A percentile compares a stretch with the other conserved stretches of the same genome.
Conservation (phyloP, 2,888 invertebrate species). For the Antheraea assamensis region DNA sequence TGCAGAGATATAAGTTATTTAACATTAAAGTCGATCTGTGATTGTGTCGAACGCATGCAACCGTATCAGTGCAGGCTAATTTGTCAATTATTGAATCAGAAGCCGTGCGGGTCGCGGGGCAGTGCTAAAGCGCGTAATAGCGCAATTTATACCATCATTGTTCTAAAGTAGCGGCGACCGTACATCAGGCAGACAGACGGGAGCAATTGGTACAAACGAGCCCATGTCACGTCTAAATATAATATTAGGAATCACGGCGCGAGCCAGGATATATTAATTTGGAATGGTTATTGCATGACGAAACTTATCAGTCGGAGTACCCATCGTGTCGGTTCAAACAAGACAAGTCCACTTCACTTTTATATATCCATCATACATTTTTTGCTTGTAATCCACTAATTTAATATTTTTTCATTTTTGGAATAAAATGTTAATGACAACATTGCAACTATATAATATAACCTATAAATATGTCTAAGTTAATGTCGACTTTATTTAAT, state of each 20-base stretch:
- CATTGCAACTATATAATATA: neutral
- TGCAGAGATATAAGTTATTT: slow-evolving; percentile 39
- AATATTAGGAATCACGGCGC: slow-evolving; percentile 83
- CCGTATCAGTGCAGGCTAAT: slow-evolving; percentile 66
- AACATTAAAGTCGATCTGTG: slow-evolving; percentile 42
- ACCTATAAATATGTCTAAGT: neutral
- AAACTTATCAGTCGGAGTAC: slow-evolving; percentile 43
- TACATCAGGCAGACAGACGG: slow-evolving; percentile 79
- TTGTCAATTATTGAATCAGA: slow-evolving; percentile 63
- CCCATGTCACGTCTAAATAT: slow-evolving; percentile 82
- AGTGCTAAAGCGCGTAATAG: slow-evolving; percentile 71
- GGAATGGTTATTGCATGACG: slow-evolving; percentile 72
- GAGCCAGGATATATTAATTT: slow-evolving; percentile 83
- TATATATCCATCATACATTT: slow-evolving; percentile 16
- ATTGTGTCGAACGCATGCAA: slow-evolving; percentile 58
- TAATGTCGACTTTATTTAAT: neutral
- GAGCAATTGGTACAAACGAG: slow-evolving; percentile 82
- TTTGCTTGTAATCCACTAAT: slow-evolving; percentile 12
- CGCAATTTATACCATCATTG: slow-evolving; percentile 80
- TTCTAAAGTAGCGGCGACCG: slow-evolving; percentile 80
- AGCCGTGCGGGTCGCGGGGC: slow-evolving; percentile 63
- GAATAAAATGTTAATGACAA: neutral
- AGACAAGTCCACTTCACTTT: slow-evolving; percentile 21
- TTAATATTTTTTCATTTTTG: neutral
- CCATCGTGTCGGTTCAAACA: slow-evolving; percentile 23